Evolutionary conservation across 2,113 vertebrate species (phyloP).

Genomic region (Poecilia latipinna): DNA sequence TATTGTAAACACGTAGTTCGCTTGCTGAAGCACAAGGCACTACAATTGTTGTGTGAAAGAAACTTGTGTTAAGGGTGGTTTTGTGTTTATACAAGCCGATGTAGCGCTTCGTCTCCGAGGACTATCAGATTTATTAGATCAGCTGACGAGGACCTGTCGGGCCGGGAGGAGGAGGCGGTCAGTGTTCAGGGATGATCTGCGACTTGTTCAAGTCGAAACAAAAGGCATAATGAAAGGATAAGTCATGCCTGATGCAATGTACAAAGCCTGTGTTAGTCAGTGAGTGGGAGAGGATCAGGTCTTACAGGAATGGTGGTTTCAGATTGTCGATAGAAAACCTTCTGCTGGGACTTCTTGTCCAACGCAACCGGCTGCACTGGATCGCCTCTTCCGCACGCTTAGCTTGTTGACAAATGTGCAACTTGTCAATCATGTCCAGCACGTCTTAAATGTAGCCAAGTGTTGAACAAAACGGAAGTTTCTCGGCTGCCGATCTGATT

Average conservation of each 20-base stretch:
- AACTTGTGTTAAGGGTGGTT: not conserved
- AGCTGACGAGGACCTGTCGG: conserved; percentile 24
- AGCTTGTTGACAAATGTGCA: conserved; percentile 6
- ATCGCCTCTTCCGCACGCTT: conserved; percentile 33
- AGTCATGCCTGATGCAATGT: conserved; percentile 73
- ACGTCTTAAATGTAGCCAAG: conserved; percentile 29
- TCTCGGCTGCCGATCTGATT: not conserved
- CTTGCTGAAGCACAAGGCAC: conserved; percentile 13
- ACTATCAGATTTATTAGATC: conserved; percentile 15
- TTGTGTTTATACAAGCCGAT: not conserved
- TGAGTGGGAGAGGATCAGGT: conserved; percentile 74
- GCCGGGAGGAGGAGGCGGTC: conserved; percentile 34
- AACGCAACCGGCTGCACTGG: conserved; percentile 76
- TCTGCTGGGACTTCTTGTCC: conserved; percentile 50
- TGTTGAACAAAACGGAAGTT: not conserved
- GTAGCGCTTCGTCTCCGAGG: conserved; percentile 2
- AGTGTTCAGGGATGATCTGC: conserved; percentile 54
- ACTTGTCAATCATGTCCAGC: conserved; percentile 56
- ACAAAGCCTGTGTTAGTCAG: conserved; percentile 69
- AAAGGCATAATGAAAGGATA: conserved; percentile 68
- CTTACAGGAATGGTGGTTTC: conserved; percentile 75
- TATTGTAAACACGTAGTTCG: conserved; percentile 36
- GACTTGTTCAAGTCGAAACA: conserved; percentile 63
- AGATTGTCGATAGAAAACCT: conserved; percentile 41
- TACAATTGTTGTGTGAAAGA: conserved; percentile 12